These are phyloP conservation scores for Petrocephalus zakoni DNA, from an alignment of 2,113 vertebrate species.

Conservation along the genomic window DNA sequence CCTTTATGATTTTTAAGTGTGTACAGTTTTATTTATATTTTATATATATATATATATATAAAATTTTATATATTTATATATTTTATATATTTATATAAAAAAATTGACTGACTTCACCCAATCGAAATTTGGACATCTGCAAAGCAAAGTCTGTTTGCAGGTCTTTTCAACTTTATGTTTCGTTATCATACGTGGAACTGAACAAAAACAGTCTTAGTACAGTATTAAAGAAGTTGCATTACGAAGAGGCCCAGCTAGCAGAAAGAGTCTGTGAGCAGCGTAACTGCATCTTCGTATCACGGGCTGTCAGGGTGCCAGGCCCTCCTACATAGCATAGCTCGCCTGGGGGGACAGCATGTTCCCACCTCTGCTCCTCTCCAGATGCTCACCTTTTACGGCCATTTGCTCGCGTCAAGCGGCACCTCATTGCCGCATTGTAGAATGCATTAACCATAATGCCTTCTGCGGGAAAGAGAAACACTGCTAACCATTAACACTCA, in stretches of 20 bases:
- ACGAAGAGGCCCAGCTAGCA: background rate
- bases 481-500: background rate
- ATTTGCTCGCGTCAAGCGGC: background rate
- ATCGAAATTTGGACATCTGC: background rate
- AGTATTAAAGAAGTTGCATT: background rate
- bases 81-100: too few relatives aligned
- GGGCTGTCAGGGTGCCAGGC: background rate
- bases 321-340: background rate
- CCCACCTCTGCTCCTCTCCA: background rate
- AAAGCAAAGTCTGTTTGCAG: background rate
- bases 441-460: background rate
- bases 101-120: background rate
- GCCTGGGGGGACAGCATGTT: background rate
- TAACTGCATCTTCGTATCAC: background rate
- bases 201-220: background rate
- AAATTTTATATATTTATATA: too few relatives aligned
- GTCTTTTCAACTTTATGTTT: background rate
- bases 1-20: too few relatives aligned
- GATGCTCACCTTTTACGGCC: constrained; percentile 3
- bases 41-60: too few relatives aligned
- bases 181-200: background rate
- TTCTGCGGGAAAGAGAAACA: background rate
- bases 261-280: background rate
- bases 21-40: too few relatives aligned
- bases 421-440: background rate